phyloP scores from a whole-genome alignment of 2,888 invertebrate species.

The Tenthredo notha region DNA sequence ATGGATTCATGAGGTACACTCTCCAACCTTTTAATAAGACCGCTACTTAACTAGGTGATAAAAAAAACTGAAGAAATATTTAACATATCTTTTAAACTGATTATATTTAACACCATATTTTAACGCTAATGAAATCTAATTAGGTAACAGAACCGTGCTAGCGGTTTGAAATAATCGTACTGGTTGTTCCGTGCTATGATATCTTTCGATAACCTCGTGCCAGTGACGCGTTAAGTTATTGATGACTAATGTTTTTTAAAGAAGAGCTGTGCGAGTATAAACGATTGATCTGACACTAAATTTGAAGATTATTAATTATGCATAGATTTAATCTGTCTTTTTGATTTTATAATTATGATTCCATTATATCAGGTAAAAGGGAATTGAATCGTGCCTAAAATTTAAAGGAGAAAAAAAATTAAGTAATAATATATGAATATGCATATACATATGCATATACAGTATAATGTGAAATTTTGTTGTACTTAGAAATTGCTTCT shows the following conservation, averaged over 20 bases:
- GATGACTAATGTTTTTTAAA: background rate
- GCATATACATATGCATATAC: too few relatives aligned
- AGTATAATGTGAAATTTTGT: background rate
- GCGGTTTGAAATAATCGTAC: background rate
- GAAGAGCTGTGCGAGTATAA: background rate
- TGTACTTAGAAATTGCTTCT: constrained; percentile 20
- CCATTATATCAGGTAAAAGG: background rate
- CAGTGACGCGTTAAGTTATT: background rate
- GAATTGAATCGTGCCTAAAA: background rate
- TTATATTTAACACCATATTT: background rate
- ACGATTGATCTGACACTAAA: background rate
- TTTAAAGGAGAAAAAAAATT: background rate
- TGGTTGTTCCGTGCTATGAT: background rate
- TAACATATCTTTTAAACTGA: background rate
- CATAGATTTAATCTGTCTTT: background rate
- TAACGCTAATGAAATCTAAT: background rate
- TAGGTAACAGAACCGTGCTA: too few relatives aligned
- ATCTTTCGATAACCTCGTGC: background rate
- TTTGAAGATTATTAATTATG: background rate
- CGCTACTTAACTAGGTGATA: background rate
- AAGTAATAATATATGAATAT: background rate
- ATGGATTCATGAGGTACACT: constrained; percentile 31
- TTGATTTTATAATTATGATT: background rate
- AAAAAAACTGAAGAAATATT: background rate
- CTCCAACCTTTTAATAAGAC: background rate